These are phyloP conservation scores for Incurvaria masculella DNA, from an alignment of 2,888 invertebrate genomes.

Conservation along the genomic window DNA sequence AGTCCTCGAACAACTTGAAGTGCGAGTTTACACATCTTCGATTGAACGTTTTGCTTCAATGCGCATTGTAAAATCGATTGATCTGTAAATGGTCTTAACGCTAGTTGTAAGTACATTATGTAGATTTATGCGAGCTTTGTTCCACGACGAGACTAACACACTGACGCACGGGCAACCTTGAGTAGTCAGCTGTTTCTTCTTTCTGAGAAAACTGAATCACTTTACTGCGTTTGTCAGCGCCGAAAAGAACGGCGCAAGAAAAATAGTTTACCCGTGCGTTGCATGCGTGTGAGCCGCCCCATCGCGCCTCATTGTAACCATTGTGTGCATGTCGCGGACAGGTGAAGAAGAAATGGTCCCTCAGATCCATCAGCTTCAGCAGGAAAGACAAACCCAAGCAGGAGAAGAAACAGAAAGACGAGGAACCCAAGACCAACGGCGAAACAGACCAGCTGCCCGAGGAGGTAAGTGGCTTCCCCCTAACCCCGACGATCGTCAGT, in stretches of 20 bases:
- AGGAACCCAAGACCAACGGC: constrained; percentile 58
- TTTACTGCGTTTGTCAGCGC: no score
- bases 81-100: background rate
- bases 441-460: constrained; percentile 63
- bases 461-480: constrained; percentile 53
- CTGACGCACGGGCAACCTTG: background rate
- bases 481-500: no score
- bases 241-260: no score
- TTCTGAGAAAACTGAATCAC: no score
- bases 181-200: no score
- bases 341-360: constrained; percentile 88
- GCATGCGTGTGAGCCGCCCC: constrained; percentile 23
- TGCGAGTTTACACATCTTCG: no score
- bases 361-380: constrained; percentile 83
- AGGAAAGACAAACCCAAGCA: constrained; percentile 86
- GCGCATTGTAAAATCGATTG: background rate
- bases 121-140: no score
- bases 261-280: constrained; percentile 12
- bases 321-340: constrained; percentile 33
- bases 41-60: constrained; percentile 5
- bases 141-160: no score
- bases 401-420: constrained; percentile 59
- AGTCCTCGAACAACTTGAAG: no score
- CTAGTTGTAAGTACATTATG: no score
- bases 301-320: constrained; percentile 21